phyloP scores from a whole-genome alignment of 2,113 vertebrate genomes.

The Rutilus rutilus region DNA sequence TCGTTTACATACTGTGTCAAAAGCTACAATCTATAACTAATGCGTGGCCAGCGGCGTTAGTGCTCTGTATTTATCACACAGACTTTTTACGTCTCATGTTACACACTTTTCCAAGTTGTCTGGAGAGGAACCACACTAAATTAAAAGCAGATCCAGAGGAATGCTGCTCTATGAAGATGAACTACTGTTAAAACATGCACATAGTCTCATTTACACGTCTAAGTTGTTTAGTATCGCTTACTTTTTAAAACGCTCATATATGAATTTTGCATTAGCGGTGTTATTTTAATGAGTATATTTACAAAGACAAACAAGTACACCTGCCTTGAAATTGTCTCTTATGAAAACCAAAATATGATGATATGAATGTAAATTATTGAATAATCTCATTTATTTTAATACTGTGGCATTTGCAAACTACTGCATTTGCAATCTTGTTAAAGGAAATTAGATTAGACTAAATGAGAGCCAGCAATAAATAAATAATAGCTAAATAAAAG shows the following conservation, averaged over 20 bases:
- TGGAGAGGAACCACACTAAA: constrained; percentile 71
- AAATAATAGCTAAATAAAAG: not conserved
- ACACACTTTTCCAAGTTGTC: constrained; percentile 70
- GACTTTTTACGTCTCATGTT: constrained; percentile 74
- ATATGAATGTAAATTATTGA: not conserved
- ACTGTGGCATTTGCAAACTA: no score
- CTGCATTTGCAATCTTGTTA: no score
- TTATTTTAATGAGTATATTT: not conserved
- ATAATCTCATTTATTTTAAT: not conserved
- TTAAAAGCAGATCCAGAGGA: constrained; percentile 74
- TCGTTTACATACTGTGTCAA: constrained; percentile 64
- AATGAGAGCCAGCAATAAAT: not conserved
- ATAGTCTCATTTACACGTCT: not conserved
- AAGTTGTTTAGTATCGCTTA: no score
- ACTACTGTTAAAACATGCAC: constrained; percentile 10
- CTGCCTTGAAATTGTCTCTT: not conserved
- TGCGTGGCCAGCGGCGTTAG: constrained; percentile 68
- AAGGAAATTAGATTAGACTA: not conserved
- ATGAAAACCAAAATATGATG: not conserved
- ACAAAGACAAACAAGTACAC: not conserved
- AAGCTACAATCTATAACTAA: constrained; percentile 72
- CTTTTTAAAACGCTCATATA: not conserved
- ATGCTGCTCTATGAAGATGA: constrained; percentile 63
- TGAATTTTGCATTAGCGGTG: not conserved
- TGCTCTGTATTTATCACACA: constrained; percentile 70